phyloP scores from a whole-genome alignment of 2,888 invertebrate genomes.

The Xanthia togata region DNA sequence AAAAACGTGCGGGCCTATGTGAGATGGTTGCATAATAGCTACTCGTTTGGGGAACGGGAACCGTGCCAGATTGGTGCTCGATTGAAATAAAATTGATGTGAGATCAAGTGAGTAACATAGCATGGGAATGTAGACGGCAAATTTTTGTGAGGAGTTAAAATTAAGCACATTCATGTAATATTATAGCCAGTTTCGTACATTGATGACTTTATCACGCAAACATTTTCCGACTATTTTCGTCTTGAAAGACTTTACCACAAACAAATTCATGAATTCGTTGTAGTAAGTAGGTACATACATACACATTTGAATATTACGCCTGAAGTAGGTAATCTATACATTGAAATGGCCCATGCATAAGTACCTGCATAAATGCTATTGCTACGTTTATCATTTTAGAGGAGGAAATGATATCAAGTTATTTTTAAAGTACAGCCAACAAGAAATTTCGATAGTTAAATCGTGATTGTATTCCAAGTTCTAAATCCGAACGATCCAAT shows the following conservation, averaged over 20 bases:
- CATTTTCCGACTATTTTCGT: slow-evolving; percentile 41
- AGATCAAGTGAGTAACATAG: slow-evolving; percentile 15
- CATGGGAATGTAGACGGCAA: background rate
- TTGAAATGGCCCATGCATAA: slow-evolving; percentile 51
- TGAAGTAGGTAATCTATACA: slow-evolving; percentile 21
- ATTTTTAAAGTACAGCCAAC: slow-evolving; percentile 70
- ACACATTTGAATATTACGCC: slow-evolving; percentile 44
- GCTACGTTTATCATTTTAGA: slow-evolving; percentile 55
- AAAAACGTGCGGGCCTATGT: slow-evolving; percentile 83
- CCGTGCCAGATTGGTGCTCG: slow-evolving; percentile 80
- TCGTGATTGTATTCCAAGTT: slow-evolving; percentile 84
- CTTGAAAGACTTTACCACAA: slow-evolving; percentile 31
- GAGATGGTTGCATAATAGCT: slow-evolving; percentile 86
- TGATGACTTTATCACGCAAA: background rate
- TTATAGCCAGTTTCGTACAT: slow-evolving; percentile 4
- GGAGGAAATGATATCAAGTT: slow-evolving; percentile 44
- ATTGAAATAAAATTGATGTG: slow-evolving; percentile 61
- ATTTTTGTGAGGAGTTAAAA: background rate
- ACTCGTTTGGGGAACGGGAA: slow-evolving; percentile 82
- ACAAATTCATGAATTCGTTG: slow-evolving; percentile 45
- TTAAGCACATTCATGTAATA: background rate
- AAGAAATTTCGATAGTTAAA: slow-evolving; percentile 70
- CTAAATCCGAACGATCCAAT: slow-evolving; percentile 85
- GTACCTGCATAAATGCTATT: slow-evolving; percentile 56
- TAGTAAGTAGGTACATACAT: slow-evolving; percentile 10